Base-by-base conservation (phyloP, 2,888 invertebrate species). In the Dilophus febrilis region DNA sequence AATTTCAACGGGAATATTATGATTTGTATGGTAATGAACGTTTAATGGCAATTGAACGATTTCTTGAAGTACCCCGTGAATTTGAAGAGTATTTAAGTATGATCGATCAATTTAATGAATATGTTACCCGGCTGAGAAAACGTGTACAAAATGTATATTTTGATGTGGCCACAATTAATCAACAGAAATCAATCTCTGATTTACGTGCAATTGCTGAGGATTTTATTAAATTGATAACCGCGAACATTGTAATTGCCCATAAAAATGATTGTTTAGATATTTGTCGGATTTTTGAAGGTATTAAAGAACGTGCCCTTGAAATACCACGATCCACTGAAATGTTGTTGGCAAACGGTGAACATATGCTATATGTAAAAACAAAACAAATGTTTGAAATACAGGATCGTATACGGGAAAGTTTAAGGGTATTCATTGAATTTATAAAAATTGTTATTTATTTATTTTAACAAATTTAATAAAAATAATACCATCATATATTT, bases 311-410 rank as follows among this genome's bases (percentile, higher is more conserved):
- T 46, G 84, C 86, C 1, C 56, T 80, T 11, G 71, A 73, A 49
- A 72, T 77, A 47, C 90, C 91, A 1, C 69, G 69, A 45, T 78
- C 77, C 30, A 86, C 88, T 0, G 79, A 77, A 49, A 84, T 90
- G 51, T 64, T 92, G 26, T 72, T 91, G 48, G 81, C 78, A 45
- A 74, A 81, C 59, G 82, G 83, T 26, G 67, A 76, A 40, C 87
- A 83, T 56, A 85, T 91, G 67, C 67, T 85, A 47, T 68, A 75
- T 47, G 86, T 83, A 1, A 78, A 81, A 50, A 78, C 80, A 5
- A 70, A 70, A 28, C 68, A 80, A 43, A 70, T 91, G 52, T 68
- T 72, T 41, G 64, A 68, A 40, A 64, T 88, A 29, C 75, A 72
- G 40, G 74, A 76, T 49, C 71, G 77, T 49, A 84, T 90, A 43